A percentile compares a stretch with the other conserved stretches of the same genome.
phyloP scores from a whole-genome alignment of 2,888 invertebrate species.

The Seira musarum region DNA sequence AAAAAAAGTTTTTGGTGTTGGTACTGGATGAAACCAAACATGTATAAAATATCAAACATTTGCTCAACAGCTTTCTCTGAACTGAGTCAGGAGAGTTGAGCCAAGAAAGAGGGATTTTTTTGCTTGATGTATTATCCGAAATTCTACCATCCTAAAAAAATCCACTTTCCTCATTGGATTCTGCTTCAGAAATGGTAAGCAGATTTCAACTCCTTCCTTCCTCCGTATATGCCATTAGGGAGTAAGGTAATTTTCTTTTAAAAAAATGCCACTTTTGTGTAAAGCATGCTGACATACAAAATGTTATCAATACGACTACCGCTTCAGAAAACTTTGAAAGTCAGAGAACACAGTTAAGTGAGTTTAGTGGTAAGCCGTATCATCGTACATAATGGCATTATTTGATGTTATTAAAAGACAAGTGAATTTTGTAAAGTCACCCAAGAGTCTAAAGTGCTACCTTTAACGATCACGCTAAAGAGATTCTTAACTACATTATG shows the following conservation, averaged over 20 bases:
- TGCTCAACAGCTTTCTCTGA: conserved; percentile 20
- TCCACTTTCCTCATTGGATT: background rate
- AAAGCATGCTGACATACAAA: conserved; percentile 37
- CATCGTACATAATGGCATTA: conserved; percentile 32
- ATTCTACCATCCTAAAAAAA: background rate
- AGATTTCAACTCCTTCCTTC: background rate
- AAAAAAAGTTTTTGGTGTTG: background rate
- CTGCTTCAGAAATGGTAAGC: background rate
- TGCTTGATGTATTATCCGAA: background rate
- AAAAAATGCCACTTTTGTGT: background rate
- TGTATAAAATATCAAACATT: conserved; percentile 13
- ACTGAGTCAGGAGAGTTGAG: conserved; percentile 1
- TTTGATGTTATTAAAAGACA: conserved; percentile 51
- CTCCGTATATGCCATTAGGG: background rate
- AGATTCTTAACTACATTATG: conserved; percentile 52
- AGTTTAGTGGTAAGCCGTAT: background rate
- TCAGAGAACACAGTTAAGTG: conserved; percentile 17
- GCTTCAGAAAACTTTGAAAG: background rate
- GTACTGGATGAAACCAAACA: background rate
- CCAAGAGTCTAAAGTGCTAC: conserved; percentile 48
- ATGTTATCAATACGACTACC: conserved; percentile 19
- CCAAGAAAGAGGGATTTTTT: background rate
- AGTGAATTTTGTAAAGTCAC: conserved; percentile 50
- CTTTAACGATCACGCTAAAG: conserved; percentile 42
- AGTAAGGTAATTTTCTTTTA: background rate